A percentile compares a stretch with the other conserved stretches of the same genome.
Conservation (phyloP, 2,888 invertebrate genomes). For the Ramazzottius varieornatus region DNA sequence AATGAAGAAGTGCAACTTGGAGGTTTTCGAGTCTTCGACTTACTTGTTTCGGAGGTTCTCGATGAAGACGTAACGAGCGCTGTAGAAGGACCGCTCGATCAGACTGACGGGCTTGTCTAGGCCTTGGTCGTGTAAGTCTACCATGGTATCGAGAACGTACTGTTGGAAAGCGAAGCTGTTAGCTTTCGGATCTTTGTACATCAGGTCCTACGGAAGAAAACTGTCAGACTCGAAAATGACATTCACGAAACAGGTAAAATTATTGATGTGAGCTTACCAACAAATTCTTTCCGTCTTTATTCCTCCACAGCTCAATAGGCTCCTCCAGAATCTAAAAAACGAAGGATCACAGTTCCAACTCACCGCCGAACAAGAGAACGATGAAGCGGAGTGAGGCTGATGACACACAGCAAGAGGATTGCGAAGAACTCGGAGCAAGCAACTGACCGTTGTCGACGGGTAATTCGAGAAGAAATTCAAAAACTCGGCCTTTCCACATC, state of each 20-base stretch:
- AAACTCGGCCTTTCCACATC: constrained; percentile 19
- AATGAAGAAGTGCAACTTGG: too few relatives aligned
- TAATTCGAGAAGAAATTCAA: constrained; percentile 17
- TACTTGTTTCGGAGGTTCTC: constrained; percentile 14
- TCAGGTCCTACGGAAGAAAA: constrained; percentile 13
- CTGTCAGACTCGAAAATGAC: neutral
- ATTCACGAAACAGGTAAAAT: neutral
- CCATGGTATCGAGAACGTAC: constrained; percentile 19
- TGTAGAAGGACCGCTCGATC: constrained; percentile 18
- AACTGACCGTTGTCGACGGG: too few relatives aligned
- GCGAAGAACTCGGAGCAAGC: too few relatives aligned
- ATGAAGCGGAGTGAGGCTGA: too few relatives aligned
- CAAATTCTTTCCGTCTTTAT: constrained; percentile 17
- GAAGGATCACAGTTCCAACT: neutral
- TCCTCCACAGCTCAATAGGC: constrained; percentile 21
- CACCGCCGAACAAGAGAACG: too few relatives aligned
- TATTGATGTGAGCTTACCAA: neutral
- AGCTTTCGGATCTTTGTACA: constrained; percentile 19
- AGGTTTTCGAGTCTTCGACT: too few relatives aligned
- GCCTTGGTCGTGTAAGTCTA: constrained; percentile 17
- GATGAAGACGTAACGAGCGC: constrained; percentile 19
- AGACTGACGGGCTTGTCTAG: constrained; percentile 12
- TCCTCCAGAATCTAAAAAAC: constrained; percentile 10
- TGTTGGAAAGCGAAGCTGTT: constrained; percentile 22
- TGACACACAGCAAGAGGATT: too few relatives aligned